These are phyloP conservation scores for Junonia oenone DNA, from an alignment of 2,888 invertebrate genomes.

Conservation along the genomic window DNA sequence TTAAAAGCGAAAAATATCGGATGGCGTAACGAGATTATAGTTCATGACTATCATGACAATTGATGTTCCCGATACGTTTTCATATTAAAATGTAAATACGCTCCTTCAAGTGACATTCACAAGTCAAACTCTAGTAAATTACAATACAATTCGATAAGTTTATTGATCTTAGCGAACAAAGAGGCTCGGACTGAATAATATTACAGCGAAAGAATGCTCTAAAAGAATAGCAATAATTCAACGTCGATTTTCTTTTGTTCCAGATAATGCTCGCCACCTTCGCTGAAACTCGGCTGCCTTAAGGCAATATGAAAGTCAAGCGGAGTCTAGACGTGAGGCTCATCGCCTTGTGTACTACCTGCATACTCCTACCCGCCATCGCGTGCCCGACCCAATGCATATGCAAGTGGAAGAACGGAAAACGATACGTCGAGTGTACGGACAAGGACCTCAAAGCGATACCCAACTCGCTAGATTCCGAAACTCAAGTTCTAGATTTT, in stretches of 20 bases:
- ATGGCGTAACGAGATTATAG: not conserved
- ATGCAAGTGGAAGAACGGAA: conserved; percentile 96
- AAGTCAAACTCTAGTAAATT: conserved; percentile 16
- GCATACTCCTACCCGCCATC: conserved; percentile 61
- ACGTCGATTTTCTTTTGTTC: conserved; percentile 49
- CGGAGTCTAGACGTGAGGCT: conserved; percentile 62
- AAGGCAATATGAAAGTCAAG: conserved; percentile 66
- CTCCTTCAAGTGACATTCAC: not conserved
- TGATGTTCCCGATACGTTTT: not conserved
- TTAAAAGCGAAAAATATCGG: not conserved
- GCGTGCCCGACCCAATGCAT: conserved; percentile 88
- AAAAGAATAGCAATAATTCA: conserved; percentile 27
- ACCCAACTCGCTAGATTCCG: conserved; percentile 88
- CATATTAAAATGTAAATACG: not conserved
- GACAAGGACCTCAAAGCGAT: conserved; percentile 87
- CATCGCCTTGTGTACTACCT: conserved; percentile 68
- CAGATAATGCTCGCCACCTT: conserved; percentile 63
- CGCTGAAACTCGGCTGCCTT: conserved; percentile 50
- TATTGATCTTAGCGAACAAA: conserved; percentile 32
- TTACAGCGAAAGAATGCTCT: conserved; percentile 20
- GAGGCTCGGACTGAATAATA: conserved; percentile 25
- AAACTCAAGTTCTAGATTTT: conserved; percentile 93
- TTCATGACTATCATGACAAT: not conserved
- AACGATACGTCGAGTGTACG: conserved; percentile 93
- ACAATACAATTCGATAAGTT: conserved; percentile 29